Conservation (phyloP, 2,113 vertebrate genomes). For the Etia nguti region DNA sequence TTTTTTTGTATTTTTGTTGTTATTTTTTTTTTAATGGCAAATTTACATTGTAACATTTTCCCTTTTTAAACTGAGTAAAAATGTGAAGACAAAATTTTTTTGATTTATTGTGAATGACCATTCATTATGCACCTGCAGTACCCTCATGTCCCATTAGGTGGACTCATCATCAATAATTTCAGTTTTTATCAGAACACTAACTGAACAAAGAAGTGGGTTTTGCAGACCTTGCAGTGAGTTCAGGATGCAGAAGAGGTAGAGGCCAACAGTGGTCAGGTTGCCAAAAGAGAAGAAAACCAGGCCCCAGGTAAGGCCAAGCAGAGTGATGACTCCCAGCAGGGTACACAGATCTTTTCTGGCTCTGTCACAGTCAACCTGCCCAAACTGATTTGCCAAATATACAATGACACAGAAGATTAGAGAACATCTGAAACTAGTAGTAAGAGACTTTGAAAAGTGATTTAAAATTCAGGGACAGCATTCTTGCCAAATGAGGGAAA, state of each 20-base stretch:
- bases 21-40: no score
- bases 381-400: neutral
- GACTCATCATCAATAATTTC: neutral
- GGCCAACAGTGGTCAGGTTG: neutral
- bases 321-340: constrained; percentile 34
- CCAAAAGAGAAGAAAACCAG: constrained; percentile 48
- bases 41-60: no score
- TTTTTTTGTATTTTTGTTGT: no score
- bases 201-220: neutral
- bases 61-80: no score
- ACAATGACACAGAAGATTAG: neutral
- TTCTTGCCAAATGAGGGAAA: no score
- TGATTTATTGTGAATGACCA: no score
- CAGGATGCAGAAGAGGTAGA: constrained; percentile 46
- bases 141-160: no score
- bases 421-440: no score
- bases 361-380: neutral
- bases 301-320: constrained; percentile 56
- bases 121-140: no score
- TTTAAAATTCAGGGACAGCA: no score
- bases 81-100: no score
- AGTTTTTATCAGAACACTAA: neutral
- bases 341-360: neutral
- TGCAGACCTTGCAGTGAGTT: constrained; percentile 56
- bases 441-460: no score